phyloP scores from a whole-genome alignment of 1,140 invertebrate genomes.

The Hesperophylax magnus region DNA sequence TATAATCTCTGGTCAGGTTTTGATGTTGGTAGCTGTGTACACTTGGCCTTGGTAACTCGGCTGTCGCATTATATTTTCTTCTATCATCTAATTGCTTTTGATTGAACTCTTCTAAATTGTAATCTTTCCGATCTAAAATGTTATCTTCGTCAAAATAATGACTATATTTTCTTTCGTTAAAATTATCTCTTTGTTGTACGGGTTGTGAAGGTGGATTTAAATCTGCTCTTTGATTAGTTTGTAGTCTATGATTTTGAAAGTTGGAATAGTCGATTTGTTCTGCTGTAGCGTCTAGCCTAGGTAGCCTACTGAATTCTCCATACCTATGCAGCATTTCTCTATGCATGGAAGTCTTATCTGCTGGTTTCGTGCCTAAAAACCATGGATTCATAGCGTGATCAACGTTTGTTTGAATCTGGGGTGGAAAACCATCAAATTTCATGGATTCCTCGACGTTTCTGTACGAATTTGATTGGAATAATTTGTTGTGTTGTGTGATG shows the following conservation, averaged over 20 bases:
- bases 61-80: conserved; percentile 44
- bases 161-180: conserved; percentile 43
- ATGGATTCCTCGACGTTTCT: conserved; percentile 35
- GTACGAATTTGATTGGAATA: conserved; percentile 33
- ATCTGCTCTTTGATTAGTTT: conserved; percentile 38
- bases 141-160: conserved; percentile 14
- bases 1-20: conserved; percentile 36
- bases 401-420: conserved; percentile 11
- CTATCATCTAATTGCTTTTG: conserved; percentile 44
- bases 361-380: conserved; percentile 42
- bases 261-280: conserved; percentile 31
- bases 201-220: conserved; percentile 2
- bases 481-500: conserved; percentile 41
- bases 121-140: conserved; percentile 19
- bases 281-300: background rate
- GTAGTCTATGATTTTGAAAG: conserved; percentile 28
- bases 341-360: conserved; percentile 1
- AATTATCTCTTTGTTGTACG: background rate
- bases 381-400: conserved; percentile 48
- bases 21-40: conserved; percentile 29
- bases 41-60: background rate
- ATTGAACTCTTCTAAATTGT: conserved; percentile 10
- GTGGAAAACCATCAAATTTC: conserved; percentile 24
- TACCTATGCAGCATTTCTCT: conserved; percentile 45
- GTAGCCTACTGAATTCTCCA: conserved; percentile 40